These are phyloP conservation scores for Diacarnus erythraeanus DNA, from an alignment of 37 sponge, comb jelly and placozoan species.

Conservation along the genomic window DNA sequence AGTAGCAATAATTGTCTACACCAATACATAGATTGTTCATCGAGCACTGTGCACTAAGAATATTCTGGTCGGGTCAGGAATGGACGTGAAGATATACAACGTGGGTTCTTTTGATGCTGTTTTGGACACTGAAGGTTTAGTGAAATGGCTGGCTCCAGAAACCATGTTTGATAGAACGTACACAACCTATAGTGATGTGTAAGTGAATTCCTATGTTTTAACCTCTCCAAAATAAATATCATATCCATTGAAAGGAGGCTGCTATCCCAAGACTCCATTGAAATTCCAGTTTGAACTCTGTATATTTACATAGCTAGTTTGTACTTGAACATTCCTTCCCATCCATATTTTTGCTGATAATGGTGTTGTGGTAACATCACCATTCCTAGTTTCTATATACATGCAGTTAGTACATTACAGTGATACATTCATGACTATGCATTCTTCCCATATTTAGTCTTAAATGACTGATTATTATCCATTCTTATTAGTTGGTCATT, in stretches of 20 bases:
- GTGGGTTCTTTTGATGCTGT: constrained; percentile 39
- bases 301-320: no score
- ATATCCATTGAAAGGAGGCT: no score
- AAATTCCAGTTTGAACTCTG: no score
- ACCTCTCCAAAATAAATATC: not conserved
- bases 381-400: no score
- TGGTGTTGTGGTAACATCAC: no score
- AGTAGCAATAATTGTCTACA: not conserved
- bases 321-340: no score
- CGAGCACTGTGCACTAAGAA: constrained; percentile 71
- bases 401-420: no score
- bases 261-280: no score
- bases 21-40: constrained; percentile 73
- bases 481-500: constrained; percentile 53
- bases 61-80: constrained; percentile 65
- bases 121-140: constrained; percentile 15
- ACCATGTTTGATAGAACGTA: constrained; percentile 41
- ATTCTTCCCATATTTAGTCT: no score
- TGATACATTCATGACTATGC: no score
- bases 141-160: constrained; percentile 75
- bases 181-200: constrained; percentile 69
- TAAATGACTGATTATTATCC: not conserved
- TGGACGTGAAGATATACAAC: constrained; percentile 74
- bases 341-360: no score
- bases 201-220: constrained; percentile 27